phyloP scores from a whole-genome alignment of 2,113 vertebrate species.

The Tetrax tetrax region DNA sequence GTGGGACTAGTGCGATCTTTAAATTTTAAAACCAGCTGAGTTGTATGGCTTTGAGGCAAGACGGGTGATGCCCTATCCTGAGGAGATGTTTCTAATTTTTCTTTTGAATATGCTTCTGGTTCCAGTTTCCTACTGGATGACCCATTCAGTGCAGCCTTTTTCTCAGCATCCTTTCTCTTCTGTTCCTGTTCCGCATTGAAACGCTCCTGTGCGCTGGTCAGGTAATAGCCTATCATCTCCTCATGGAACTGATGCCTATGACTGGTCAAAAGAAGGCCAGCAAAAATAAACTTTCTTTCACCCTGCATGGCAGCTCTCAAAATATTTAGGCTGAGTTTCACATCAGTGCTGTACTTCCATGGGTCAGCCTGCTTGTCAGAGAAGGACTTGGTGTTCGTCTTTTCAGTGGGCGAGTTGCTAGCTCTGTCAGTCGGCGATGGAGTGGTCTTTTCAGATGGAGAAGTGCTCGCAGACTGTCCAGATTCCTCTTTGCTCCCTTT shows the following conservation, averaged over 20 bases:
- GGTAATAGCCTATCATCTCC: conserved; percentile 98
- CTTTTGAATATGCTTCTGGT: conserved; percentile 72
- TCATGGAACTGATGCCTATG: conserved; percentile 98
- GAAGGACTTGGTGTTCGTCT: conserved; percentile 69
- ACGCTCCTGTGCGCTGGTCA: conserved; percentile 95
- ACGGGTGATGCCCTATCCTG: conserved; percentile 88
- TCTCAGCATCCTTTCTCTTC: conserved; percentile 86
- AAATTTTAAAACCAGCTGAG: conserved; percentile 84
- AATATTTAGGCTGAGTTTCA: conserved; percentile 98
- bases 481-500: conserved; percentile 92
- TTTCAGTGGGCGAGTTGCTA: conserved; percentile 76
- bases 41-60: conserved; percentile 84
- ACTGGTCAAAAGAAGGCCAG: conserved; percentile 94
- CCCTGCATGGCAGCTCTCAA: conserved; percentile 98
- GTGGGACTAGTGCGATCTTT: conserved; percentile 88
- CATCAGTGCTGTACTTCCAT: conserved; percentile 98
- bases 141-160: conserved; percentile 70
- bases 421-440: conserved; percentile 91
- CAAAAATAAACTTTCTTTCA: conserved; percentile 98
- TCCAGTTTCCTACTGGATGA: conserved; percentile 72
- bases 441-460: conserved; percentile 93
- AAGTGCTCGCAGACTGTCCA: conserved; percentile 89
- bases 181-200: conserved; percentile 97
- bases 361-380: conserved; percentile 85
- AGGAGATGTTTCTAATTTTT: conserved; percentile 84